Base-by-base conservation (phyloP, 2,113 vertebrate species). In the Nothobranchius kuhntae region DNA sequence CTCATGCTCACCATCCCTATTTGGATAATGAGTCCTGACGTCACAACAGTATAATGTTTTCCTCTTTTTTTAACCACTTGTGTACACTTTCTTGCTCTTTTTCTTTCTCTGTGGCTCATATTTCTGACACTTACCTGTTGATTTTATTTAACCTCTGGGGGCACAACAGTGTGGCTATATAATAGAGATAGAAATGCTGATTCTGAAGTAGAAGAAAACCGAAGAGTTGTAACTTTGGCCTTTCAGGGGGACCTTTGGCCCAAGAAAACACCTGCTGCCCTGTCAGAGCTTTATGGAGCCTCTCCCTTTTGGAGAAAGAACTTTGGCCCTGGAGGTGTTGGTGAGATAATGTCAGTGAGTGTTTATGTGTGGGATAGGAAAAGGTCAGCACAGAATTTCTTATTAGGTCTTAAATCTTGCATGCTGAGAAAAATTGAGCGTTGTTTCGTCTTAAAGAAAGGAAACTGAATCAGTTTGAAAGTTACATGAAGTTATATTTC, bases 251-350 rank as follows among this genome's bases (percentile, higher is more conserved):
- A 12, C 1, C 48, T 53, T 64, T 58, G 9, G 30, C 44, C 55
- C 30, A 13, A 13, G 44, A 66, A 71, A 72, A 67, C 68, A 80
- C 59, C 71, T 62, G 68, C 62, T 55, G 56, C 64, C 53, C 75
- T 83, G 67, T 81, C 17, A 45, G 53, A 11, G 45, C 13, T 51
- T 68, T 83, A 78, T 75, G 58, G 53, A 0, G 35, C 71, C 45
- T 68, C 61, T 73, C 24, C 42, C 6, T 65, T 65, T 75, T 53
- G 59, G 53, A 68, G 11, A 61, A 54, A 81, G 81, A 84, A 86
- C 83, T 87, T 90, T 88, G 83, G 63, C 71, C 75, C 61, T 53
- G 73, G 73, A 61, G 62, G 61, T 45, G 74, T 53, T 63, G 9
- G 40, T 42, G 36, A 67, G 53, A 73, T 80, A 74, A 73, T 53